Percentiles rank a stretch among this genome's conserved stretches.
Conservation (phyloP, 2,888 invertebrate species). For the Brachyopa scutellaris region DNA sequence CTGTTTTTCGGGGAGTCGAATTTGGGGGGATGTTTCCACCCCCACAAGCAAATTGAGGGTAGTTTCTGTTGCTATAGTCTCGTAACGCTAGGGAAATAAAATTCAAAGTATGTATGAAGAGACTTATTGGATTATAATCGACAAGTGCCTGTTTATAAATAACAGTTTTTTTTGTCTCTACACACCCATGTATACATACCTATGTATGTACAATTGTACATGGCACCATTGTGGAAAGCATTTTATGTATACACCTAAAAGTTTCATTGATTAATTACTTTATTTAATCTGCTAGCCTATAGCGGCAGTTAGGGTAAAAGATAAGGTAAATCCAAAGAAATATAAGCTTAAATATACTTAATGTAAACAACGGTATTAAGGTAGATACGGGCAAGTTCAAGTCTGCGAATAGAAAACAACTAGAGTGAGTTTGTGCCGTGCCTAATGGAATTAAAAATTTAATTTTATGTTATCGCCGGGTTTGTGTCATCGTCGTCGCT, state of each 20-base stretch:
- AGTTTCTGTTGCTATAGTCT: constrained; percentile 12
- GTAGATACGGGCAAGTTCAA: constrained; percentile 14
- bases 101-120: constrained; percentile 59
- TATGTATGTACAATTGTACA: not conserved
- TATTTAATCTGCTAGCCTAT: constrained; percentile 22
- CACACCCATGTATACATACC: too few relatives aligned
- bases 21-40: not conserved
- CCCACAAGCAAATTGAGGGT: not conserved
- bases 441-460: constrained; percentile 67
- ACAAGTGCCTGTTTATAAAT: constrained; percentile 3
- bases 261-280: constrained; percentile 66
- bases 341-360: too few relatives aligned
- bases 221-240: constrained; percentile 50
- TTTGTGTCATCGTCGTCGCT: constrained; percentile 5
- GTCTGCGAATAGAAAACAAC: constrained; percentile 15
- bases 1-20: not conserved
- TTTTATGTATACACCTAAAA: too few relatives aligned
- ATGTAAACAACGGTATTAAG: not conserved
- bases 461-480: constrained; percentile 41
- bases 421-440: constrained; percentile 16
- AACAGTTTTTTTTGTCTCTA: not conserved
- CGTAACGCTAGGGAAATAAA: constrained; percentile 1
- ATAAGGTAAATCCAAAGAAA: too few relatives aligned
- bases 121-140: constrained; percentile 69
- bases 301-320: too few relatives aligned